phyloP scores from a whole-genome alignment of 2,888 invertebrate species.

The Calliphora vomitoria region DNA sequence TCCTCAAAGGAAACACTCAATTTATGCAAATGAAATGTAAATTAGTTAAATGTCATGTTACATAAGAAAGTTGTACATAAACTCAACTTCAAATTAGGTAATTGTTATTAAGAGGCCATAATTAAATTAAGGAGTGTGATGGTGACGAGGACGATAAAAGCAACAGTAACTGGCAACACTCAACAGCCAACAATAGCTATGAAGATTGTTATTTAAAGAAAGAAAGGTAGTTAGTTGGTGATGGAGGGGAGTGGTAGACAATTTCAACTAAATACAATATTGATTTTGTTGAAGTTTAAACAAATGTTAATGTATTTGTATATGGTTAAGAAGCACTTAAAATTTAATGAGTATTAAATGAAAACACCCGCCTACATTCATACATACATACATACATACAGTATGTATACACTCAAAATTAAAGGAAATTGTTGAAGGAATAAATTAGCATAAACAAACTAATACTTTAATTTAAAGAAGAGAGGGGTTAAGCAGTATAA shows the following conservation, averaged over 20 bases:
- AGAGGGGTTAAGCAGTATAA: background rate
- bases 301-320: constrained; percentile 3
- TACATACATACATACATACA: background rate
- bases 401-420: background rate
- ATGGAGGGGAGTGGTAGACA: background rate
- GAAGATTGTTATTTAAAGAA: background rate
- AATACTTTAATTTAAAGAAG: background rate
- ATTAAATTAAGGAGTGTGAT: constrained; percentile 62
- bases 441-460: constrained; percentile 22
- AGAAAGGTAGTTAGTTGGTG: background rate
- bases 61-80: constrained; percentile 56
- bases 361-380: background rate
- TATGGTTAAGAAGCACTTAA: constrained; percentile 33
- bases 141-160: background rate
- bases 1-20: constrained; percentile 81
- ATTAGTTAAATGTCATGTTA: constrained; percentile 78
- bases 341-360: constrained; percentile 33
- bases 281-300: constrained; percentile 43
- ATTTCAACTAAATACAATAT: constrained; percentile 21
- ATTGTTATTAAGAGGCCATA: constrained; percentile 64
- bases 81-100: constrained; percentile 68
- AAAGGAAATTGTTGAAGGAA: constrained; percentile 11
- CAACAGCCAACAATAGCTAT: background rate
- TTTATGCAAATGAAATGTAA: constrained; percentile 83
- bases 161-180: background rate